These are phyloP conservation scores for Tinamus guttatus DNA, from an alignment of 2,113 vertebrate species.

Conservation along the genomic window DNA sequence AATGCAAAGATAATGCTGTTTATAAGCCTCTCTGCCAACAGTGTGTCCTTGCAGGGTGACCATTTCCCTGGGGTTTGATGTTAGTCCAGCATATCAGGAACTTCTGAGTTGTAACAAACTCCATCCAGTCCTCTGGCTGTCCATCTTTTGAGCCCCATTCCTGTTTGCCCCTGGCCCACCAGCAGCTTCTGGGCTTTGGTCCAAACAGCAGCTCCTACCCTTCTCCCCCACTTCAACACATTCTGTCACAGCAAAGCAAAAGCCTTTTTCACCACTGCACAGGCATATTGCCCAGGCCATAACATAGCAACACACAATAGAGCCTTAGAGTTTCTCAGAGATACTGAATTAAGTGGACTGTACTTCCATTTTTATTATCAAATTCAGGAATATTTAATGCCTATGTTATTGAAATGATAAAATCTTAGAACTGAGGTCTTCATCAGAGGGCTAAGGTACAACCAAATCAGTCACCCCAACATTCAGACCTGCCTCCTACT, in stretches of 20 bases:
- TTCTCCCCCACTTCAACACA: no score
- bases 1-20: neutral
- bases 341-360: neutral
- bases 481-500: neutral
- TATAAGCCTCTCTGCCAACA: neutral
- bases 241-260: no score
- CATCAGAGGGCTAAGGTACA: neutral
- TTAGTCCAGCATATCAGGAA: neutral
- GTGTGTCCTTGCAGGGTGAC: neutral
- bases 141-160: neutral
- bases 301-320: no score
- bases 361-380: neutral
- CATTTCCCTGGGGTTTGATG: no score
- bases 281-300: no score
- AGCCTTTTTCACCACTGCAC: no score
- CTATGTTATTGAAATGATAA: neutral
- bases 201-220: neutral
- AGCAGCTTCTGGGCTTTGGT: neutral
- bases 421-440: neutral
- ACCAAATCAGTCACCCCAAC: neutral
- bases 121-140: neutral
- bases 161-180: neutral
- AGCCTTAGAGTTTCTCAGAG: neutral
- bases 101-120: neutral
- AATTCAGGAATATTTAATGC: neutral